These are phyloP conservation scores for Troides oblongomaculatus DNA, from an alignment of 2,888 invertebrate genomes.

Conservation along the genomic window DNA sequence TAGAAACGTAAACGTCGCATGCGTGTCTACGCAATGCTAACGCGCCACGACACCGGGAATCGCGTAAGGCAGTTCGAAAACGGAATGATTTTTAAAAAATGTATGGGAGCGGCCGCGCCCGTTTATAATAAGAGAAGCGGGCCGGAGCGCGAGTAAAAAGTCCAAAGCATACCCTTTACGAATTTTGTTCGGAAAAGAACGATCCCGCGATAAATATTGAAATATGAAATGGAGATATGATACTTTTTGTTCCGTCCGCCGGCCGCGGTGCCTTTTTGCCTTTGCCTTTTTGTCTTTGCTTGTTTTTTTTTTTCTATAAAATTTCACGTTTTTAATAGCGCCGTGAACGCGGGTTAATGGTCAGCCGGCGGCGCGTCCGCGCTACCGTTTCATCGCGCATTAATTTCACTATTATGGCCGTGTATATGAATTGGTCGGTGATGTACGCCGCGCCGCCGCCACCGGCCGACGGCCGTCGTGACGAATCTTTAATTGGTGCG, in stretches of 20 bases:
- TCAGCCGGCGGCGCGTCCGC: conserved; percentile 46
- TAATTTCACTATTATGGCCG: conserved; percentile 53
- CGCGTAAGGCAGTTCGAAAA: conserved; percentile 57
- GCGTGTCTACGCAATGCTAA: conserved; percentile 4
- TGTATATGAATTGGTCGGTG: conserved; percentile 38
- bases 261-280: conserved; percentile 27
- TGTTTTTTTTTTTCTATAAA: conserved; percentile 36
- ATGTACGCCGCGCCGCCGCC: conserved; percentile 38
- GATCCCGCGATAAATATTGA: conserved; percentile 78
- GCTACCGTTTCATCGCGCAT: conserved; percentile 75
- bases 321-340: conserved; percentile 54
- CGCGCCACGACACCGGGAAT: conserved; percentile 33
- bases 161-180: conserved; percentile 55
- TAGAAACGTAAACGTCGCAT: not conserved
- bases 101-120: conserved; percentile 52
- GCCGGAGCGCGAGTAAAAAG: conserved; percentile 47
- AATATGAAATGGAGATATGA: conserved; percentile 74
- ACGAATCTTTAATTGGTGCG: conserved; percentile 43
- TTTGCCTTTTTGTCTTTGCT: conserved; percentile 15
- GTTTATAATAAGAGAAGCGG: conserved; percentile 70
- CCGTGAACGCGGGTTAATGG: conserved; percentile 62
- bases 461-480: conserved; percentile 35
- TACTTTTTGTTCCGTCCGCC: conserved; percentile 57
- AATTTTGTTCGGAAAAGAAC: conserved; percentile 75
- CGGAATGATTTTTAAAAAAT: conserved; percentile 61